Percentiles rank a stretch among this genome's conserved stretches.
Evolutionary conservation across 1,140 invertebrate genomes (phyloP).

Genomic region (Lepeophtheirus salmonis): DNA sequence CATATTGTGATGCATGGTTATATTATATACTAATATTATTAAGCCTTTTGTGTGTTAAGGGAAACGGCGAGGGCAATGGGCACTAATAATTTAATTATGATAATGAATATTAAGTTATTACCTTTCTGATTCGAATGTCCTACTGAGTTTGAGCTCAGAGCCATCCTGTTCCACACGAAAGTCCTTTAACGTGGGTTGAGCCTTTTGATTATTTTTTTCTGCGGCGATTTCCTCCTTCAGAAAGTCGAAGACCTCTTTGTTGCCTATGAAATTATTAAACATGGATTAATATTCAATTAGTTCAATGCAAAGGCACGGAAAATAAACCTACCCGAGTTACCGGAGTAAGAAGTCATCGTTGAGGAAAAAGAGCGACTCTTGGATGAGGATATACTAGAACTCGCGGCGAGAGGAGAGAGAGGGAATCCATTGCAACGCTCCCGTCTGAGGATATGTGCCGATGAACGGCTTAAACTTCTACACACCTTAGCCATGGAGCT

Average conservation of each 20-base stretch:
- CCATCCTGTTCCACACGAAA: conserved; percentile 37
- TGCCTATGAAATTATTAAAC: too few relatives aligned
- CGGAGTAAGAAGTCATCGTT: too few relatives aligned
- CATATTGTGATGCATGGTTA: background rate
- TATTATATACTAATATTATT: background rate
- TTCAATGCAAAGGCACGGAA: too few relatives aligned
- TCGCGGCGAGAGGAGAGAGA: too few relatives aligned
- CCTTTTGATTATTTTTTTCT: conserved; percentile 56
- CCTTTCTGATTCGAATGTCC: conserved; percentile 1
- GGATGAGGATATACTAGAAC: too few relatives aligned
- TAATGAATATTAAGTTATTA: background rate
- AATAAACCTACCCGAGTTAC: too few relatives aligned
- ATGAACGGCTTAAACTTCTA: too few relatives aligned
- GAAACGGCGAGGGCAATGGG: background rate
- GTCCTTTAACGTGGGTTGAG: conserved; percentile 51
- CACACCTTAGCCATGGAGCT: too few relatives aligned
- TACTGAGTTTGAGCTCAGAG: conserved; percentile 2
- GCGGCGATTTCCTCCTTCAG: conserved; percentile 68
- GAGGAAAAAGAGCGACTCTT: too few relatives aligned
- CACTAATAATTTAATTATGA: background rate
- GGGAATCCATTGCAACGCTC: too few relatives aligned
- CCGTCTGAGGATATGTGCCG: too few relatives aligned
- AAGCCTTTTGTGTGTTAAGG: background rate
- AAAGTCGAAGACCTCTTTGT: conserved; percentile 58
- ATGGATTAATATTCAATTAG: too few relatives aligned